A percentile compares a stretch with the other conserved stretches of the same genome.
Evolutionary conservation across 2,797 vertebrate species (phyloP).

Genomic region (Rallus crepitans): DNA sequence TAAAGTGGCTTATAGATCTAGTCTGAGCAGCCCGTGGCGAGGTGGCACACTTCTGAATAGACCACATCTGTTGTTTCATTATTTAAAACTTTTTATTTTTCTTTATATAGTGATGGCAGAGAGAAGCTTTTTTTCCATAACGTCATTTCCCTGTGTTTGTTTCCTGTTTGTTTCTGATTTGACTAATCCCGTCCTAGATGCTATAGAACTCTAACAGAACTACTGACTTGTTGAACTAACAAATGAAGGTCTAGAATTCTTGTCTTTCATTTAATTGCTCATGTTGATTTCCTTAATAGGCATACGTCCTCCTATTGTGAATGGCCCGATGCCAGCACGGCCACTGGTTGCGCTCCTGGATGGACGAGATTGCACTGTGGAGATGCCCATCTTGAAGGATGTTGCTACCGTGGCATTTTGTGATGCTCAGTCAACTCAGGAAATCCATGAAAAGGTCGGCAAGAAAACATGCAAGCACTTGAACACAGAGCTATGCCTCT

Average conservation of each 20-base stretch:
- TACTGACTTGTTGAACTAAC: not conserved
- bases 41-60: not conserved
- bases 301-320: constrained; percentile 90
- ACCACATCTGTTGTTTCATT: not conserved
- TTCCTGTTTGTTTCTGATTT: not conserved
- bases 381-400: constrained; percentile 92
- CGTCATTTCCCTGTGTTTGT: not conserved
- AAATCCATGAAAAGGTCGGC: constrained; percentile 91
- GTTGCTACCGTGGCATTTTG: constrained; percentile 92
- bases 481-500: not conserved
- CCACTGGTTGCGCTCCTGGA: constrained; percentile 88
- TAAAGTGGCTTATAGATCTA: not conserved
- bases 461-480: not conserved
- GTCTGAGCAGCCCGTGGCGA: not conserved
- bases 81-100: not conserved
- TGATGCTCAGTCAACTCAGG: constrained; percentile 91
- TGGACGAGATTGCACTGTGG: constrained; percentile 89
- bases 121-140: not conserved
- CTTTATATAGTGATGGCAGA: not conserved
- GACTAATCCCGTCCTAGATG: not conserved
- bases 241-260: not conserved
- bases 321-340: constrained; percentile 89
- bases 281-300: constrained; percentile 71
- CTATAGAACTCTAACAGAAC: not conserved
- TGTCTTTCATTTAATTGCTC: not conserved